These are phyloP conservation scores for Ascaphus truei DNA, from an alignment of 2,113 vertebrate genomes.

Conservation along the genomic window DNA sequence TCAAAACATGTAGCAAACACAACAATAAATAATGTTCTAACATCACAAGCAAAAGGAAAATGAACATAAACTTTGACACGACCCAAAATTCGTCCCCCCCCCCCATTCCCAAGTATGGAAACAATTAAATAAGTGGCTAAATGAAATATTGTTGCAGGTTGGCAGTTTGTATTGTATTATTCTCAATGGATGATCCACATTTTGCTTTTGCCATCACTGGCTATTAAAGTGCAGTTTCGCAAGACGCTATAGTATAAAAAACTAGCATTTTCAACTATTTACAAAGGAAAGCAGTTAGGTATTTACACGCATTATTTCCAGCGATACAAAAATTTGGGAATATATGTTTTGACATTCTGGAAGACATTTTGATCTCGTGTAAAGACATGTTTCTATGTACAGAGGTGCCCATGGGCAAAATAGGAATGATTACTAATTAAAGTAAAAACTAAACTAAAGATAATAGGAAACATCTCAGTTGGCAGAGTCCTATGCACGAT, in stretches of 20 bases:
- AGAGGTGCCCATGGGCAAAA: slow-evolving; percentile 16
- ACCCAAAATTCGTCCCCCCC: slow-evolving; percentile 44
- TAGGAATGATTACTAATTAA: slow-evolving; percentile 21
- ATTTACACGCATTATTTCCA: slow-evolving; percentile 23
- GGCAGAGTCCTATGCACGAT: slow-evolving; percentile 40
- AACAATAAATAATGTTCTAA: slow-evolving; percentile 87
- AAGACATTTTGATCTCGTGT: slow-evolving; percentile 12
- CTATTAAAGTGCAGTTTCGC: slow-evolving; percentile 82
- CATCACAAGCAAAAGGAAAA: slow-evolving; percentile 61
- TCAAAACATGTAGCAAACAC: slow-evolving; percentile 61
- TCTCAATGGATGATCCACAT: slow-evolving; percentile 42
- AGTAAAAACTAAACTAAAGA: slow-evolving; percentile 32
- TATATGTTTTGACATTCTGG: not conserved
- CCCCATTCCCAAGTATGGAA: slow-evolving; percentile 42
- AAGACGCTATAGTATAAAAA: slow-evolving; percentile 39
- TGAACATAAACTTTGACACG: slow-evolving; percentile 63
- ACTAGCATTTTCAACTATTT: slow-evolving; percentile 40
- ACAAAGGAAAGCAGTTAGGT: slow-evolving; percentile 35
- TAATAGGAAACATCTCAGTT: slow-evolving; percentile 41
- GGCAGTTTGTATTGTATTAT: slow-evolving; percentile 66
- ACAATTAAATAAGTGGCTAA: slow-evolving; percentile 42
- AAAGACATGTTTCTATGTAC: not conserved
- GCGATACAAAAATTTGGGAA: slow-evolving; percentile 23
- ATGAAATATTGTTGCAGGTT: slow-evolving; percentile 69
- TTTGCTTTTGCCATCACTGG: slow-evolving; percentile 39